Base-by-base conservation (phyloP, 2,888 invertebrate genomes). In the Fissipunctia ypsillon region DNA sequence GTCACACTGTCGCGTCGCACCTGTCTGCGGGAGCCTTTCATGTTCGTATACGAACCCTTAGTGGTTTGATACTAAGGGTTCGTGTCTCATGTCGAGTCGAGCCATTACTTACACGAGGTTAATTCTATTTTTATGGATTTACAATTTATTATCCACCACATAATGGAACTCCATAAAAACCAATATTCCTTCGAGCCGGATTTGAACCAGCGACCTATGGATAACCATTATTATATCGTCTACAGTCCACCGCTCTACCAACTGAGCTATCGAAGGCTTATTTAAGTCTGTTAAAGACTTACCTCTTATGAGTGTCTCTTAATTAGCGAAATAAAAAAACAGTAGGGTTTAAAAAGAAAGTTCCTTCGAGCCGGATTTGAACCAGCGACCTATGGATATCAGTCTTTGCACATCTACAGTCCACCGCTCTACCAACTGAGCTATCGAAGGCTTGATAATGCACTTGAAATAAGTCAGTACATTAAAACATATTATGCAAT, bases 171-270 rank as follows among this genome's bases (percentile, higher is more conserved):
- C n/a, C 14, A 35, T 35, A 12, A 50, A 50, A 52, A 5, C 0
- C 16, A 52, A 28, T 5, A 10, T 41, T 96, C 96, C 96, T 96
- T 96, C 96, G 96, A 96, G 95, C 96, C 96, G 96, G 96, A 96
- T 96, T 96, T 96, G 96, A 96, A 96, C 96, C 96, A 96, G 96
- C 95, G 96, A 96, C 96, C 96, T 96, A 96, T 96, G 96, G 96
- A 96, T 52, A 14, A 2, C 57, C 6, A 14, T 31, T 35, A n/a
- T 14, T 16, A 57, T n/a, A 3, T 35, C 35, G 0, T 38, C 94
- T 95, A 95, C 94, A 94, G 95, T 95, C 94, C 94, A 95, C 95
- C 94, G 94, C 94, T 95, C 95, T 95, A 95, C 95, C 96, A 95
- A 95, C 95, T 95, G 95, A 95, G 95, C 95, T 95, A 96, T 96